A percentile compares a stretch with the other conserved stretches of the same genome.
phyloP scores from a whole-genome alignment of 2,797 vertebrate species.

The Coregonus ussuriensis region DNA sequence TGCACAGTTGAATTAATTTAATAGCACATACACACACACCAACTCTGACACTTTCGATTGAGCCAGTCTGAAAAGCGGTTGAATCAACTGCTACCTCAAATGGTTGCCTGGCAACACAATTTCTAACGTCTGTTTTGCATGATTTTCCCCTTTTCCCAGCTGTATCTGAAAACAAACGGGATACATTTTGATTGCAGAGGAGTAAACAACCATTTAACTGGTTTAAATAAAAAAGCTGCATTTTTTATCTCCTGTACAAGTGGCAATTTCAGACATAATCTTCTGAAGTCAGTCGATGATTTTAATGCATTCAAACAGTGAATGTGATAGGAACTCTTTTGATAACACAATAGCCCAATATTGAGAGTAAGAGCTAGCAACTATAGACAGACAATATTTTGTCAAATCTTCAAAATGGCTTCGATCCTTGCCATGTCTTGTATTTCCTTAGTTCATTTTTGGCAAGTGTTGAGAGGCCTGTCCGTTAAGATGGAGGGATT shows the following conservation, averaged over 20 bases:
- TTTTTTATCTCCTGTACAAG: neutral
- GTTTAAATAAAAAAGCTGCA: neutral
- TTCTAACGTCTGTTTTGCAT: constrained; percentile 68
- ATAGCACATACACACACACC: constrained; percentile 33
- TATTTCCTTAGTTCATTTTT: too few species aligned
- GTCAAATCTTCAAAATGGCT: too few species aligned
- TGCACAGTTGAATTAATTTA: constrained; percentile 53
- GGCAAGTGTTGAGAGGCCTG: neutral
- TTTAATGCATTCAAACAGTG: neutral
- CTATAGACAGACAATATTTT: too few species aligned
- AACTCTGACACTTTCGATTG: constrained; percentile 61
- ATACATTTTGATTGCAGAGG: constrained; percentile 60
- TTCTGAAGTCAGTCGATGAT: neutral
- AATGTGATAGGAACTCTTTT: too few species aligned
- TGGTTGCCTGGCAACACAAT: constrained; percentile 86
- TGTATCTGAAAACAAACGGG: constrained; percentile 52
- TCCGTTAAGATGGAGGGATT: neutral
- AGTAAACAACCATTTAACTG: constrained; percentile 29
- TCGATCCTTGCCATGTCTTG: too few species aligned
- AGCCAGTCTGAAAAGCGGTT: constrained; percentile 61
- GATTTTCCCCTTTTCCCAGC: constrained; percentile 51
- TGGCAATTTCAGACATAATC: constrained; percentile 49
- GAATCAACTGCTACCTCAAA: constrained; percentile 69
- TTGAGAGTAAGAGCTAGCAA: too few species aligned
- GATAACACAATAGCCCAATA: too few species aligned